Conservation (phyloP, 2,113 vertebrate species). For the Balaenoptera acutorostrata region DNA sequence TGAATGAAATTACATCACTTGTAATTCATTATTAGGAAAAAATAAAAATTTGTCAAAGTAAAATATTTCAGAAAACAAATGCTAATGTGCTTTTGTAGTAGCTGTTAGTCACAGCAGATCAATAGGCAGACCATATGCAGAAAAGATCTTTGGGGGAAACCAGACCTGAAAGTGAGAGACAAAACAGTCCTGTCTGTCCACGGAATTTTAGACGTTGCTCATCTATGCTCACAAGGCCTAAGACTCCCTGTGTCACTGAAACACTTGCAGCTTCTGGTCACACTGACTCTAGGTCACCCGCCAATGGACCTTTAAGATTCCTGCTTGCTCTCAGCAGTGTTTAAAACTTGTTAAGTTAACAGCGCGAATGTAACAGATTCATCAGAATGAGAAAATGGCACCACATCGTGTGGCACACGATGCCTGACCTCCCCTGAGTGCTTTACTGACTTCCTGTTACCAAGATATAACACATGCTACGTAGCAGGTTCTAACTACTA, state of each 20-base stretch:
- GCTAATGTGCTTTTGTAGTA: background rate
- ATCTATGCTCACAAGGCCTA: background rate
- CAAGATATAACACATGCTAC: background rate
- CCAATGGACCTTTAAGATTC: background rate
- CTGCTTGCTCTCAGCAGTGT: background rate
- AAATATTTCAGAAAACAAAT: background rate
- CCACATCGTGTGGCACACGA: background rate
- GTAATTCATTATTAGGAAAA: background rate
- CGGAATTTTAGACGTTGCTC: background rate
- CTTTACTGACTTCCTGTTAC: background rate
- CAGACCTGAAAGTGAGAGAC: background rate
- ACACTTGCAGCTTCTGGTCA: background rate
- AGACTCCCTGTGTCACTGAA: background rate
- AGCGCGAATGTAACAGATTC: background rate
- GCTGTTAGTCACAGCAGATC: background rate
- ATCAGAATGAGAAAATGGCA: background rate
- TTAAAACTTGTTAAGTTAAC: background rate
- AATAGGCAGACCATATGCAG: background rate
- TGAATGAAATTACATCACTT: background rate
- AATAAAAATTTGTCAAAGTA: background rate
- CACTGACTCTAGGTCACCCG: background rate
- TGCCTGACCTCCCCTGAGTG: background rate
- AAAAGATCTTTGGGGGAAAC: background rate
- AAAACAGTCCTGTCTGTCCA: background rate
- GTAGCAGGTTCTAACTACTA: background rate